A percentile compares a stretch with the other conserved stretches of the same genome.
Conservation (phyloP, 2,888 invertebrate species). For the Synergus japonicus region DNA sequence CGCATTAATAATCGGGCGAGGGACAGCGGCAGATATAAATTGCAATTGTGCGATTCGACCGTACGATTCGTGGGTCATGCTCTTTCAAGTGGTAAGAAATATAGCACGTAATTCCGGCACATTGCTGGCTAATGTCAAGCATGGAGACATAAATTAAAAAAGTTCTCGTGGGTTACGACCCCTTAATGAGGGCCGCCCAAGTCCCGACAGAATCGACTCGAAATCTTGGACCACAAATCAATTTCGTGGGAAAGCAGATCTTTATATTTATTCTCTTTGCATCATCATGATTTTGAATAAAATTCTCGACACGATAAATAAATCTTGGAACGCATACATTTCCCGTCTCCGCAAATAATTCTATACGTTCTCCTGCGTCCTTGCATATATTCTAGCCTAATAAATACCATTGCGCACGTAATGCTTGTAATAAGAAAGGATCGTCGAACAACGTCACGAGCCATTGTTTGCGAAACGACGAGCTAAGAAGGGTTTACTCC, state of each 20-base stretch:
- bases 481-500: constrained; percentile 23
- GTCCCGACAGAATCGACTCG: constrained; percentile 4
- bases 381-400: constrained; percentile 39
- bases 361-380: constrained; percentile 19
- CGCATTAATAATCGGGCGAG: constrained; percentile 13
- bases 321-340: constrained; percentile 25
- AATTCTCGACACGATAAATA: constrained; percentile 12
- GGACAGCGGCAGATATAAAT: constrained; percentile 33
- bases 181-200: background rate
- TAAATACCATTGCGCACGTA: constrained; percentile 35
- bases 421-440: constrained; percentile 41
- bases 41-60: constrained; percentile 36
- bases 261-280: background rate
- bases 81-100: constrained; percentile 41
- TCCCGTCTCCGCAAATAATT: constrained; percentile 1
- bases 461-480: constrained; percentile 35
- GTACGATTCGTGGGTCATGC: constrained; percentile 41
- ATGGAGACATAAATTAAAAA: constrained; percentile 21
- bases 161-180: constrained; percentile 29
- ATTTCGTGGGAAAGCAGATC: too few relatives aligned
- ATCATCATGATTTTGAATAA: background rate
- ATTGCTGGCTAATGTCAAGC: constrained; percentile 7
- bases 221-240: background rate
- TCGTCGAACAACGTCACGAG: constrained; percentile 24
- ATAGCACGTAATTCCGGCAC: constrained; percentile 40